Base-by-base conservation (phyloP, 1,140 invertebrate species). In the Camponotus vicinus region DNA sequence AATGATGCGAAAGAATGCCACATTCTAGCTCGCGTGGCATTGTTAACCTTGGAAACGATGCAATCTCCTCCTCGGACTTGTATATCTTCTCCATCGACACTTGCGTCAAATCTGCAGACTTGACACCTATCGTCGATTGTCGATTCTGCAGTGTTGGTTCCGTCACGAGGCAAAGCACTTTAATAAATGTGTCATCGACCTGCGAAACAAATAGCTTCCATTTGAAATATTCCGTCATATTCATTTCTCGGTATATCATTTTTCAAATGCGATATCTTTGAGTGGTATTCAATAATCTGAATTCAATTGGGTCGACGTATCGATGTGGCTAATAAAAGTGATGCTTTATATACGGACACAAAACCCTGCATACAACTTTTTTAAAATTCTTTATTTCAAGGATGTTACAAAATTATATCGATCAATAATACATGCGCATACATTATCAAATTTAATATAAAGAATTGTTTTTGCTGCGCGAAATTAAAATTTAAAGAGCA, bases 21-120 rank as follows among this genome's bases (percentile, higher is more conserved):
- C 64, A 92, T 92, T 92, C 88, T 91, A 84, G 64, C 66, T 76
- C 21, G n/a, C 37, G 87, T 83, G 88, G 86, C 85, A 92, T 92
- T 92, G 91, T 92, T 92, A 92, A 91, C 88, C 91, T 92, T 92
- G 89, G 91, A 13, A 45, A 92, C 88, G 91, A 77, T 85, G 79
- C 91, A 91, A 92, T 80, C 92, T 78, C 73, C 89, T 91, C 85
- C 86, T 84, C 75, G 75, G 78, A 90, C 45, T 45, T 27, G 13
- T 32, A 82, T 70, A 66, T 88, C 73, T 88, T 83, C 89, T 82
- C 80, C 78, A 40, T 52, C 42, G 45, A 37, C 80, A 55, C 71
- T 73, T 73, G 80, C 34, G 64, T 27, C 27, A 45, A 85, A 80
- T 80, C n/a, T 55, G 77, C 64, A 55, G 64, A 55, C 45, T 69